These are phyloP conservation scores for Melanostoma mellinum DNA, from an alignment of 2,888 invertebrate genomes.

Conservation along the genomic window DNA sequence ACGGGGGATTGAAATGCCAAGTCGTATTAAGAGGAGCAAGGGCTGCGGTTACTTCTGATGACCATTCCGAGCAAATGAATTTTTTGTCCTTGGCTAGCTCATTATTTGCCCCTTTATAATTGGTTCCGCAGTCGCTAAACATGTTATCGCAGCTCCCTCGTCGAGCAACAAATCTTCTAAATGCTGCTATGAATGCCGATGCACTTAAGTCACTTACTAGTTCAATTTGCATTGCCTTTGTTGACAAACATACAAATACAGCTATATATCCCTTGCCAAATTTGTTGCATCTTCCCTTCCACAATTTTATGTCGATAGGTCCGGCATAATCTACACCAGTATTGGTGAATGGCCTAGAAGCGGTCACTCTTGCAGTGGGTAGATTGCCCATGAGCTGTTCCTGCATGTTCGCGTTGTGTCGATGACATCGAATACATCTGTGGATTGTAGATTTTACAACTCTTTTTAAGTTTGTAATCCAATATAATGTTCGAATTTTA, in stretches of 20 bases:
- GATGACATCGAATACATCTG: slow-evolving; percentile 20
- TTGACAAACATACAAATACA: slow-evolving; percentile 16
- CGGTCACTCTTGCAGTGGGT: too few species aligned
- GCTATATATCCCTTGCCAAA: too few species aligned
- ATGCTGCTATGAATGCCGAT: slow-evolving; percentile 6
- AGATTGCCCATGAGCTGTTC: too few species aligned
- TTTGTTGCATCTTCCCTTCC: too few species aligned
- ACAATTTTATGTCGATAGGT: too few species aligned
- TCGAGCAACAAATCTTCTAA: slow-evolving; percentile 18
- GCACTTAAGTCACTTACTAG: slow-evolving; percentile 16
- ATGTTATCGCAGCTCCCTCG: slow-evolving; percentile 19
- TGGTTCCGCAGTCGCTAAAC: slow-evolving; percentile 42
- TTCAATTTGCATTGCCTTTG: slow-evolving; percentile 24
- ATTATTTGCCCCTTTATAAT: slow-evolving; percentile 47
- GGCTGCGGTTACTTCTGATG: not conserved
- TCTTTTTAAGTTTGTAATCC: slow-evolving; percentile 19
- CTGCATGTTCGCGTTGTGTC: slow-evolving; percentile 36
- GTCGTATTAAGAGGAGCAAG: not conserved
- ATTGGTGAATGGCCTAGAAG: too few species aligned
- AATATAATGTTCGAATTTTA: slow-evolving; percentile 14
- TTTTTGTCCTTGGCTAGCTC: too few species aligned
- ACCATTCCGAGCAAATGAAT: too few species aligned
- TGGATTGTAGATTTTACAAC: slow-evolving; percentile 8
- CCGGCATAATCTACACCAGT: too few species aligned
- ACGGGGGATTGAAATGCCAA: slow-evolving; percentile 10